Evolutionary conservation across 2,797 vertebrate genomes (phyloP), one percentile per base, ranked within the genome.

Genomic region (Arctocebus calabarensis): DNA sequence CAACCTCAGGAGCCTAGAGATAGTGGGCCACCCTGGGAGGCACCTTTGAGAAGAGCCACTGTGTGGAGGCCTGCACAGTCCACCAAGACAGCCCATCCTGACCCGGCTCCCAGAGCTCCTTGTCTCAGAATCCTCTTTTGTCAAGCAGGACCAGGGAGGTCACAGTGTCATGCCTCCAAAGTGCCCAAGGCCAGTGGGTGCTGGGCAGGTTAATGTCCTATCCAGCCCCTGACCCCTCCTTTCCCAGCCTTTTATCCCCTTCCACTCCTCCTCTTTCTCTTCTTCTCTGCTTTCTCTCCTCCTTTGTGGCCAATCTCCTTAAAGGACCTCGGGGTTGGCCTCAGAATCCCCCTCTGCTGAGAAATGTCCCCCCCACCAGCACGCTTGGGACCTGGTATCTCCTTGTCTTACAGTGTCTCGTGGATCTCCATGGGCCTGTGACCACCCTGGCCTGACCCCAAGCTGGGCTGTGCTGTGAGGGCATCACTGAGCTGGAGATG

Each of bases 31-130:
- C 20, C 27, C 8, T 0, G 1, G 37, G 10, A 57, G 5, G 45
- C 34, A 37, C 8, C 55, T 62, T 7, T n/a, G 16, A 75, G n/a
- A 75, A 32, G 7, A 74, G 45, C 32, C 23, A 4, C 29, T 6
- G 8, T 10, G 7, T 1, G 2, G 9, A 8, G 5, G 7, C 11
- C 4, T 32, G 5, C 5, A 27, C 27, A 68, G 12, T 27, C 34
- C 48, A 32, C 20, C 0, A 0, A 27, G 16, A 59, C 16, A 62
- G 19, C 20, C 6, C 3, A 19, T 13, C 23, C 29, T 57, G 3
- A 6, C 22, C 1, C 0, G 4, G n/a, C 20, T 23, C 66, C 3
- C 7, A 37, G 45, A 11, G 37, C 16, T 40, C 29, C 55, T 2
- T 23, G 74, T 45, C 40, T 68, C 27, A 29, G 11, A 2, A 27